Evolutionary conservation across 2,888 invertebrate genomes (phyloP), one percentile per base, ranked within the genome.

Genomic region (Synanthedon formicaeformis): DNA sequence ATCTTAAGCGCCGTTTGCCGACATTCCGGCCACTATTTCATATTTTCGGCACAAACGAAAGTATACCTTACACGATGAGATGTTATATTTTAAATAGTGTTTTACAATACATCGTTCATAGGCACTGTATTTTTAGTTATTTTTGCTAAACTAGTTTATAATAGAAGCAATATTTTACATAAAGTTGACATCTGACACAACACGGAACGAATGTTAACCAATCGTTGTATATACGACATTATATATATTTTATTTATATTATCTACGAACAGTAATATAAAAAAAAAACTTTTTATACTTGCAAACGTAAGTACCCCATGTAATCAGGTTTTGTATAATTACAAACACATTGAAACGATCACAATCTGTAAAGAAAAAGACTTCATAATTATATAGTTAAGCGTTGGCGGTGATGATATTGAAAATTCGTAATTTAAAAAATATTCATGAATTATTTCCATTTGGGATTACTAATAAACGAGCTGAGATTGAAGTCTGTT

Each of bases 21-120:
- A 77, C 66, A 71, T 75, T 80, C 78, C 80, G 81, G 82, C 82
- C 82, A 81, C 60, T 78, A 75, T 75, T 73, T 73, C 69, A 71
- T 69, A 67, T 69, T 76, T 73, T 74, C 67, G 70, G 70, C 72
- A 76, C 68, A 58, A 71, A 65, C 67, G 45, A 45, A 45, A 68
- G 63, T 67, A 65, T 70, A 68, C 63, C 62, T 68, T 62, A 65
- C 51, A 53, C 45, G 55, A 56, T 56, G 64, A 74, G 60, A 73
- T 73, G 67, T 71, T 75, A 77, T 79, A 75, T 78, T 81, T 78
- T 75, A 71, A 73, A 78, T 76, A 76, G 71, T 65, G 64, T 71
- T 75, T 78, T 79, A 79, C 72, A 72, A 71, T 72, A 64, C 65
- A 68, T 73, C 60, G 67, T 75, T 75, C 63, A 69, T 75, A 72